A percentile compares a stretch with the other conserved stretches of the same genome.
These are phyloP conservation scores for Poecile atricapillus DNA, from an alignment of 2,113 vertebrate species.

Conservation along the genomic window DNA sequence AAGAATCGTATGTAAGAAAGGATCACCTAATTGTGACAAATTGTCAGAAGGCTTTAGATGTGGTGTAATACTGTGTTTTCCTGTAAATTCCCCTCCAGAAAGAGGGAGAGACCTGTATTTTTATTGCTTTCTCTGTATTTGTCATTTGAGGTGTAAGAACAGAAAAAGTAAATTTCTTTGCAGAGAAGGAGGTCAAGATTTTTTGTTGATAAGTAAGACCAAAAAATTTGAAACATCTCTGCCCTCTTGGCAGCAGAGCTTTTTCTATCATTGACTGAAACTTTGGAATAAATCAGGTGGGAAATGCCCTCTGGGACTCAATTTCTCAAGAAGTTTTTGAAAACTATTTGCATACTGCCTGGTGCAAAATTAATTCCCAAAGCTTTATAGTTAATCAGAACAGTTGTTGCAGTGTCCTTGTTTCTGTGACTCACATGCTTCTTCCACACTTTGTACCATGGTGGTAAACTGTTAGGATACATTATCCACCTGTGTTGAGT, in stretches of 20 bases:
- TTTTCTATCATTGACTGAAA: background rate
- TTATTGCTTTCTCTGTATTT: background rate
- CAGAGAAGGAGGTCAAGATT: background rate
- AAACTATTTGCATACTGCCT: background rate
- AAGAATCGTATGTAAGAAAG: background rate
- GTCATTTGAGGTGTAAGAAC: background rate
- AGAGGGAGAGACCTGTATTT: background rate
- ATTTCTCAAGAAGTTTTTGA: background rate
- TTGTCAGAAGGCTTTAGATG: conserved; percentile 6
- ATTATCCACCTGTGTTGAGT: background rate
- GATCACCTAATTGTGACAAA: background rate
- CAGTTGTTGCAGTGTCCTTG: background rate
- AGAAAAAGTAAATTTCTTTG: background rate
- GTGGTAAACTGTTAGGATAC: background rate
- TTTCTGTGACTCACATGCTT: background rate
- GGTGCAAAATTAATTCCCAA: background rate
- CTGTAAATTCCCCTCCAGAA: background rate
- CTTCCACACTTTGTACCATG: background rate
- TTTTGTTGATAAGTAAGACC: background rate
- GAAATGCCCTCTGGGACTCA: background rate
- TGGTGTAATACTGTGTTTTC: background rate
- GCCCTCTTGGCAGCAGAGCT: background rate
- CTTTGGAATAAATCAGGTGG: background rate
- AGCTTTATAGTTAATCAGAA: background rate
- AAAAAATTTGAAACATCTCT: background rate